phyloP scores from a whole-genome alignment of 2,888 invertebrate genomes.

The Lycia hirtaria region DNA sequence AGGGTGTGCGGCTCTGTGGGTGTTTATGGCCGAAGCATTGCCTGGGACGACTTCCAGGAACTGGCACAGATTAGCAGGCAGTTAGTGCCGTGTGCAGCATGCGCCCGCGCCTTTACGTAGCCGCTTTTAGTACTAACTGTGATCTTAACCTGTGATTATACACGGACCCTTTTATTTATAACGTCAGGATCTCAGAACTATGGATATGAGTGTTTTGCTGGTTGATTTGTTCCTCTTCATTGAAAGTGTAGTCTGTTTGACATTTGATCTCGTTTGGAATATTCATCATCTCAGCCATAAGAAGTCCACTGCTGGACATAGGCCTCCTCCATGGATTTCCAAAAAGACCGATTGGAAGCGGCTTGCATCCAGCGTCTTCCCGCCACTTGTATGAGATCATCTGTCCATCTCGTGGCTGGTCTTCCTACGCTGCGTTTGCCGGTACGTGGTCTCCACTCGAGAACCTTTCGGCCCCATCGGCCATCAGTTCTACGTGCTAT shows the following conservation, averaged over 20 bases:
- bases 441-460: too few species aligned
- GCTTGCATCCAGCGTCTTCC: too few species aligned
- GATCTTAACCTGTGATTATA: neutral
- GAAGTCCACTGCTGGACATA: too few species aligned
- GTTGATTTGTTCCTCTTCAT: constrained; percentile 59
- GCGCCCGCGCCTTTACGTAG: constrained; percentile 53
- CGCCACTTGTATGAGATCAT: too few species aligned
- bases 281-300: too few species aligned
- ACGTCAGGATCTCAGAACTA: constrained; percentile 58
- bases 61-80: constrained; percentile 34
- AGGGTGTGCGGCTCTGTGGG: constrained; percentile 62
- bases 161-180: constrained; percentile 68
- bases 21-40: constrained; percentile 60
- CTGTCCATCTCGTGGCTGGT: too few species aligned
- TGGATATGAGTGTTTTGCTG: constrained; percentile 51
- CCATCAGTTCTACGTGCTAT: too few species aligned
- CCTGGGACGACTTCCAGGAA: constrained; percentile 63
- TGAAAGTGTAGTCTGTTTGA: constrained; percentile 60
- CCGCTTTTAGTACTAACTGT: constrained; percentile 45
- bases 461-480: too few species aligned
- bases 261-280: constrained; percentile 9
- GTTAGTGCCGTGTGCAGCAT: constrained; percentile 27
- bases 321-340: too few species aligned
- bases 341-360: too few species aligned
- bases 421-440: too few species aligned